phyloP scores from a whole-genome alignment of 2,888 invertebrate genomes.

The Lucinisca nassula region DNA sequence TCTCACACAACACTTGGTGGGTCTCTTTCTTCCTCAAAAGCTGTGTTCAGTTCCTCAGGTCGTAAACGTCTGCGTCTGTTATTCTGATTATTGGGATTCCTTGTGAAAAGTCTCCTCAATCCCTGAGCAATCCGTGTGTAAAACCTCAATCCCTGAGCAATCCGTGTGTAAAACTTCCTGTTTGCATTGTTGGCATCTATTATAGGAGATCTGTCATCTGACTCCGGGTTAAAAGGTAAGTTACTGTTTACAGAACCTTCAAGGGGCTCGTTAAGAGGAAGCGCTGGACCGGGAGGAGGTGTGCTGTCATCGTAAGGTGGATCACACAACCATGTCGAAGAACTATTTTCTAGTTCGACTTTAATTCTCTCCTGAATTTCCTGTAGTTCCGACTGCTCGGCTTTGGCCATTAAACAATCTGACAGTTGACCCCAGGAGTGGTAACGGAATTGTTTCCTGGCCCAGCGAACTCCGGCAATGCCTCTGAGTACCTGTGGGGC shows the following conservation, averaged over 20 bases:
- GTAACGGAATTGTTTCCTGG: conserved; percentile 26
- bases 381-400: background rate
- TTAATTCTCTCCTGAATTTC: background rate
- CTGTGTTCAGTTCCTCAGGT: too few relatives aligned
- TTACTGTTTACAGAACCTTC: background rate
- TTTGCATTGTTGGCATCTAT: too few relatives aligned
- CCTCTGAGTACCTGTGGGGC: conserved; percentile 58
- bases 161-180: too few relatives aligned
- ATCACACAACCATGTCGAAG: conserved; percentile 13
- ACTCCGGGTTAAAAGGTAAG: background rate
- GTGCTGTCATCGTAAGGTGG: conserved; percentile 54
- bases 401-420: conserved; percentile 38
- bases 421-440: conserved; percentile 49
- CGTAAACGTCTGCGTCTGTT: too few relatives aligned
- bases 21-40: too few relatives aligned
- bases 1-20: too few relatives aligned
- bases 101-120: too few relatives aligned
- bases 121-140: too few relatives aligned
- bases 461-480: conserved; percentile 66
- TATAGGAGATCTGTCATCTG: background rate
- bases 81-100: too few relatives aligned
- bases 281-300: conserved; percentile 33
- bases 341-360: background rate
- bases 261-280: background rate
- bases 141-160: too few relatives aligned